Base-by-base conservation (phyloP, 30 jellyfish, hydroid and myxozoan species). In the Sanderia malayensis region DNA sequence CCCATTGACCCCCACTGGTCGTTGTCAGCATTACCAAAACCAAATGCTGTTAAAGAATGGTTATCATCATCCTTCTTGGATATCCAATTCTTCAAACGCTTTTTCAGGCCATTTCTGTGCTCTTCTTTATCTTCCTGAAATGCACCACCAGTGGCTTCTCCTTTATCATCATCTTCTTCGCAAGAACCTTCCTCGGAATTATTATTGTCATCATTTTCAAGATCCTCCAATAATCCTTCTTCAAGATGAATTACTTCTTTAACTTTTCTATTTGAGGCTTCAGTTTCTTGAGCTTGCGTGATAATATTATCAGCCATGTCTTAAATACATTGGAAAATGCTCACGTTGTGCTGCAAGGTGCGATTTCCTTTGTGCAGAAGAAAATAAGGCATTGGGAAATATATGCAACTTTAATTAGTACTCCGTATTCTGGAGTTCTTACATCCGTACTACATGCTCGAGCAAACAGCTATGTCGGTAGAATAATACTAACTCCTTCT, bases 1-100 rank as follows among this genome's bases (percentile, higher is more conserved):
- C 66, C 89, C 89, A 78, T 78, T 1, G 89, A 62, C 26, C 52
- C 62, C 60, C 70, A 67, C 22, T 78, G 70, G 13, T 55, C 61
- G 34, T 41, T 32, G 21, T 22, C 69, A 18, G 25, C 64, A 9
- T 2, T 8, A 49, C 64, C 64, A 7, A 49, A 24, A 15, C 64
- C 64, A n/a, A n/a, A n/a, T n/a, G n/a, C n/a, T 2, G 3, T 18
- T 19, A 49, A 15, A 4, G 64, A 18, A 49, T 19, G 64, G 55
- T 15, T 15, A 49, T 19, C 27, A 49, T 18, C 64, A 49, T 49
- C 25, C 18, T 49, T 49, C 18, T 49, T 49, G 64, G 64, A 49
- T 24, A 4, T 49, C 64, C 8, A 3, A 4, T 7, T 49, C 18
- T 49, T 49, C 64, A 4, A 9, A 11, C 23, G 8, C 64, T 49